Base-by-base conservation (phyloP, 2,113 vertebrate genomes). In the Rhadina sibilatrix region DNA sequence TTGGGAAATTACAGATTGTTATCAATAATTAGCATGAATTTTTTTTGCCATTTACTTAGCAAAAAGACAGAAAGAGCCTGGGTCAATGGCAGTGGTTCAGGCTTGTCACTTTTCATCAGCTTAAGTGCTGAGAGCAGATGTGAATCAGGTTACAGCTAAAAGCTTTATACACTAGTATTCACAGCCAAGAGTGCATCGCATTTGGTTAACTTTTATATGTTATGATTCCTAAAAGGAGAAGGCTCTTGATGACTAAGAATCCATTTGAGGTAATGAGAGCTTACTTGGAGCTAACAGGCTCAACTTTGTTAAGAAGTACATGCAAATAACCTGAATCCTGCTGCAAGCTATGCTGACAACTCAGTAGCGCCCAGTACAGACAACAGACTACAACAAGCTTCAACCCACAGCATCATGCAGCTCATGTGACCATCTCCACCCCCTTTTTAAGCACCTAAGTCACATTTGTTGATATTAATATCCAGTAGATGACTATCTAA, bases 131-230 rank as follows among this genome's bases (percentile, higher is more conserved):
- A 87, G 88, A 96, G 90, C 95, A 96, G 90, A 97, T 95, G 90
- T 94, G 95, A 96, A 96, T 96, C 95, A 96, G 93, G 94, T 97
- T 97, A 97, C 96, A 92, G 83, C 92, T 96, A 97, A 97, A 96
- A 96, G 96, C 96, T 97, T 96, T 96, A 83, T 82, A 93, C 52
- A 95, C 79, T 65, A 60, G 68, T 24, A 71, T 95, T 96, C 93
- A 90, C 94, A 96, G 95, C 96, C 95, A 96, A 96, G 83, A 94
- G 93, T 93, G 92, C 85, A 89, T 95, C 28, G 31, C 90, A 81
- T 96, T 93, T 97, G 92, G 94, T 93, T 95, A 97, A 97, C 92
- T 97, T 94, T 83, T 92, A 25, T 38, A 60, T 69, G 25, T 75
- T 93, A 60, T 47, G 23, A 86, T 90, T 93, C 92, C 88, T 96